Conservation (phyloP, 2,113 vertebrate genomes). For the Albula glossodonta region DNA sequence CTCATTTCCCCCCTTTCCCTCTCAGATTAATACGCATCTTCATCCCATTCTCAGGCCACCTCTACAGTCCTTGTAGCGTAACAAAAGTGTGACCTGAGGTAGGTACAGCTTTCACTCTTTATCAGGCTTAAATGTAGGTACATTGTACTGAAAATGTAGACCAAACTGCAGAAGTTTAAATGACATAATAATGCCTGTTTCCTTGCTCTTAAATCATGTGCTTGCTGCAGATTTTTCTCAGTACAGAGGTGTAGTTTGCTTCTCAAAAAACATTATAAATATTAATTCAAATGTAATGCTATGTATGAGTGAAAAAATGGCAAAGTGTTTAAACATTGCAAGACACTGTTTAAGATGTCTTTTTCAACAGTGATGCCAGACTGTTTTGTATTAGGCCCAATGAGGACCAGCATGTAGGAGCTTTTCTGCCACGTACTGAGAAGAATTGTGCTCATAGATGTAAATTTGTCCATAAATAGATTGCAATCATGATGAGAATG, state of each 20-base stretch:
- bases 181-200: neutral
- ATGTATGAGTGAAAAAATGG: neutral
- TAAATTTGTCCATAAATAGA: neutral
- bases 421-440: neutral
- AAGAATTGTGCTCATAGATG: neutral
- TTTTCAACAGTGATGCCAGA: neutral
- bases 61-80: slow-evolving; percentile 22
- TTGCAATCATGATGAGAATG: neutral
- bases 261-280: neutral
- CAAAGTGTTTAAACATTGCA: slow-evolving; percentile 1
- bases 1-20: neutral
- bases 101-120: slow-evolving; percentile 9
- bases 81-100: slow-evolving; percentile 20
- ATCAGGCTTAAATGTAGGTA: neutral
- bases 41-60: slow-evolving; percentile 23
- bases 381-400: neutral
- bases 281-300: neutral
- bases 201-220: neutral
- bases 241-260: neutral
- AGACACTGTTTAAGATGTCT: neutral
- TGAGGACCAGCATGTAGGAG: neutral
- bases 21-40: slow-evolving; percentile 14
- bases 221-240: neutral
- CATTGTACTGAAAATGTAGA: neutral
- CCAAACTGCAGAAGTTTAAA: neutral